These are phyloP conservation scores for Nebria salina DNA, from an alignment of 2,888 invertebrate genomes.

Conservation along the genomic window DNA sequence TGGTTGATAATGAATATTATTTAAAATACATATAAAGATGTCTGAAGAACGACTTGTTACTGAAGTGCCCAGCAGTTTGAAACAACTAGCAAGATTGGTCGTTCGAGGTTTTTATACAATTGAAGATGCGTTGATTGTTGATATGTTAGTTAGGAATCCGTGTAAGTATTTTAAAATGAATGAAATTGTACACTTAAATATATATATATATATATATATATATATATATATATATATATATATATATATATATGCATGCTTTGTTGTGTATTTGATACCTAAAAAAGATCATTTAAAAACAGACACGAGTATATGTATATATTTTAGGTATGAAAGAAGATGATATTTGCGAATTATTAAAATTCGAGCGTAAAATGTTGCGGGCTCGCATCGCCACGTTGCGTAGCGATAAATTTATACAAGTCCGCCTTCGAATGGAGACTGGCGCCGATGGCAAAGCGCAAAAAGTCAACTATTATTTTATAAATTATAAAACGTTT, in stretches of 20 bases:
- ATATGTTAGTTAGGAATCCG: slow-evolving; percentile 94
- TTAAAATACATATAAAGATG: slow-evolving; percentile 58
- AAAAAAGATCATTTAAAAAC: neutral
- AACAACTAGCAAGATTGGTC: slow-evolving; percentile 89
- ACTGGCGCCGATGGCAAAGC: slow-evolving; percentile 94
- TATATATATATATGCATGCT: too few relatives aligned
- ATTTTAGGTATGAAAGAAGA: slow-evolving; percentile 84
- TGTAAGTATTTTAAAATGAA: slow-evolving; percentile 70
- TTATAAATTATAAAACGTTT: slow-evolving; percentile 96
- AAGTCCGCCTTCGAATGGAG: slow-evolving; percentile 93
- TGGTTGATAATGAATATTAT: neutral
- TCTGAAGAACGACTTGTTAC: slow-evolving; percentile 82
- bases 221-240: neutral
- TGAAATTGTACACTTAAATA: neutral
- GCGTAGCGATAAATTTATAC: slow-evolving; percentile 92
- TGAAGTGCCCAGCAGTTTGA: slow-evolving; percentile 93
- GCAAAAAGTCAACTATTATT: slow-evolving; percentile 96
- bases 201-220: neutral
- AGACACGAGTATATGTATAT: too few relatives aligned
- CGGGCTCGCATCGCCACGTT: slow-evolving; percentile 86
- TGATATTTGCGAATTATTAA: slow-evolving; percentile 88
- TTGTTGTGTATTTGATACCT: neutral
- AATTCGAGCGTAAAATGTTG: slow-evolving; percentile 94
- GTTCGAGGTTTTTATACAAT: slow-evolving; percentile 93
- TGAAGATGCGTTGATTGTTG: slow-evolving; percentile 93